These are phyloP conservation scores for Cyanoramphus novaezelandiae DNA, from an alignment of 2,113 vertebrate species.

Conservation along the genomic window DNA sequence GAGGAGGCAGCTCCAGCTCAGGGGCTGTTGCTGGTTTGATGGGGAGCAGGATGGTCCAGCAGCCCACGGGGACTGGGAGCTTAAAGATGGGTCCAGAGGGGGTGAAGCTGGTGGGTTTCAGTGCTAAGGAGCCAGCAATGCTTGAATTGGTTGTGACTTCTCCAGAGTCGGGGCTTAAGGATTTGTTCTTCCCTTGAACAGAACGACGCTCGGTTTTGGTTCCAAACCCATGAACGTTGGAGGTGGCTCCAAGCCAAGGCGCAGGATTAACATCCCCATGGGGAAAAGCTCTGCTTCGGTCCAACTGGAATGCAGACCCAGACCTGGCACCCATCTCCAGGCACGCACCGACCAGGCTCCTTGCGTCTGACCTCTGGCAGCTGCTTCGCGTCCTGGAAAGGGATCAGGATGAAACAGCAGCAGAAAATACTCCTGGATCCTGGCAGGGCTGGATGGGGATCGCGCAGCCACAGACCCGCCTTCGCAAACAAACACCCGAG, in stretches of 20 bases:
- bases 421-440: neutral
- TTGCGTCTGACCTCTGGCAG: neutral
- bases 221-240: neutral
- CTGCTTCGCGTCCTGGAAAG: neutral
- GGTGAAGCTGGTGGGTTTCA: neutral
- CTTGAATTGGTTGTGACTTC: neutral
- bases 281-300: neutral
- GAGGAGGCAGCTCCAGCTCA: neutral
- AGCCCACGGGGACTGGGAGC: neutral
- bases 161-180: neutral
- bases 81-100: neutral
- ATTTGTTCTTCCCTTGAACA: neutral
- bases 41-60: neutral
- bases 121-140: neutral
- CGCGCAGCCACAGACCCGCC: neutral
- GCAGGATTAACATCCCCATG: neutral
- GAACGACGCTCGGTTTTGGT: neutral
- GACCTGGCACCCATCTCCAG: constrained; percentile 31
- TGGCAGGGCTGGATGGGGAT: neutral
- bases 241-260: constrained; percentile 10
- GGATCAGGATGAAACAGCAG: neutral
- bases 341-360: neutral
- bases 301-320: constrained; percentile 13
- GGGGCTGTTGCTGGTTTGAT: neutral
- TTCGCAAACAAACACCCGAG: neutral